Evolutionary conservation across 2,113 vertebrate species (phyloP).

Genomic region (Casuarius casuarius): DNA sequence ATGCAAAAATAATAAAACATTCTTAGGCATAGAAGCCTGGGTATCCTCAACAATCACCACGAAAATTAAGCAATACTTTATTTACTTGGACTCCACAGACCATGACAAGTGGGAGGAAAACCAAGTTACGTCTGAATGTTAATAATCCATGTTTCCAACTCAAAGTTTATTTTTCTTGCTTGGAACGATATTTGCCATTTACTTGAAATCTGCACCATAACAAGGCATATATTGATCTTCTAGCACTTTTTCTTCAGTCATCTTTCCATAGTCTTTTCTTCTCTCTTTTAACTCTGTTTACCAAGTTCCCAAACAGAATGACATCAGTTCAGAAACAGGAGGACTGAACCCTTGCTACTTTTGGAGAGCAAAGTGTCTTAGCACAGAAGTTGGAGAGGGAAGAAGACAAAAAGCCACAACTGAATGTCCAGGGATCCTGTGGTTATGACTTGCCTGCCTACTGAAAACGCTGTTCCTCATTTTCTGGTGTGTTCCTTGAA

Average conservation of each 20-base stretch:
- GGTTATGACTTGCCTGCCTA: slow-evolving; percentile 52
- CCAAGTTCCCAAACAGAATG: neutral
- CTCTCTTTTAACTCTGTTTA: neutral
- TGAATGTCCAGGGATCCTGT: slow-evolving; percentile 55
- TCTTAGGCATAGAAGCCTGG: neutral
- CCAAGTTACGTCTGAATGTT: neutral
- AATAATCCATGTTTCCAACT: neutral
- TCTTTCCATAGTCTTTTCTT: neutral
- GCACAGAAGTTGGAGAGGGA: slow-evolving; percentile 51
- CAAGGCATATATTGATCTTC: neutral
- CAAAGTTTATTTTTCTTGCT: slow-evolving; percentile 9
- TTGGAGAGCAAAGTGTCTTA: slow-evolving; percentile 43
- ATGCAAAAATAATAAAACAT: neutral
- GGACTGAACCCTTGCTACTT: neutral
- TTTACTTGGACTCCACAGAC: neutral
- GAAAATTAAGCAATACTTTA: neutral
- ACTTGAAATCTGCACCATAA: neutral
- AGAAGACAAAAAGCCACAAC: slow-evolving; percentile 61
- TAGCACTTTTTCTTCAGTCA: neutral
- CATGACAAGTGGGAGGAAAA: neutral
- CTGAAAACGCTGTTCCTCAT: slow-evolving; percentile 36
- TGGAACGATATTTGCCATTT: neutral
- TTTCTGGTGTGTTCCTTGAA: slow-evolving; percentile 55
- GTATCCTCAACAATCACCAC: neutral
- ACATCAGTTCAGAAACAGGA: slow-evolving; percentile 18